These are phyloP conservation scores for Notarius quadriscutis DNA, from an alignment of 2,113 vertebrate species.

Conservation along the genomic window DNA sequence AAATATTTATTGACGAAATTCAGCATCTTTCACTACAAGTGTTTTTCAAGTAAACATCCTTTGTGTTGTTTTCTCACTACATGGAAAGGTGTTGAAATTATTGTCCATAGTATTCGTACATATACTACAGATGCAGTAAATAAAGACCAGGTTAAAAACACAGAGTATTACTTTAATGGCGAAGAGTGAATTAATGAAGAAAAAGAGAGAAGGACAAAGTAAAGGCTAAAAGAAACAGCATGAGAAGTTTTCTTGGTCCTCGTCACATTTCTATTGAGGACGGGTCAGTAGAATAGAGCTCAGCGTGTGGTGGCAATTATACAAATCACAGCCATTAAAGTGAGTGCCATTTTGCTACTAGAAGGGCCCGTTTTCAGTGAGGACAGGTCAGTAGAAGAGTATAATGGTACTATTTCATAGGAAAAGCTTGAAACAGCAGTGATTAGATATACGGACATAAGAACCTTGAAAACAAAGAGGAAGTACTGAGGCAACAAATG, in stretches of 20 bases:
- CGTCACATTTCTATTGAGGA: slow-evolving; percentile 45
- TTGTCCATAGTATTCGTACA: background rate
- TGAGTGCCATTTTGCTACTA: slow-evolving; percentile 23
- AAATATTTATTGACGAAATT: background rate
- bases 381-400: background rate
- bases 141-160: background rate
- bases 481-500: background rate
- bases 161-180: background rate
- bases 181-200: slow-evolving; percentile 7
- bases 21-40: background rate
- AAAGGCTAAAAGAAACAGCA: background rate
- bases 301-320: slow-evolving; percentile 11
- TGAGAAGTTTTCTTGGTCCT: slow-evolving; percentile 28
- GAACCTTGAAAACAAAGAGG: background rate
- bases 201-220: slow-evolving; percentile 7
- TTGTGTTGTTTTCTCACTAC: background rate
- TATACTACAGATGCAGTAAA: background rate
- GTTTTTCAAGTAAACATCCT: background rate
- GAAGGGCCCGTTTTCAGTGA: background rate
- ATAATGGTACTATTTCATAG: background rate
- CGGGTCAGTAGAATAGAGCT: background rate
- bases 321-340: slow-evolving; percentile 14
- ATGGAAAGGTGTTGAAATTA: background rate
- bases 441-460: background rate
- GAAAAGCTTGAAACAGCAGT: background rate